Conservation (phyloP, 2,888 invertebrate genomes). For the Dexiosoma caninum region DNA sequence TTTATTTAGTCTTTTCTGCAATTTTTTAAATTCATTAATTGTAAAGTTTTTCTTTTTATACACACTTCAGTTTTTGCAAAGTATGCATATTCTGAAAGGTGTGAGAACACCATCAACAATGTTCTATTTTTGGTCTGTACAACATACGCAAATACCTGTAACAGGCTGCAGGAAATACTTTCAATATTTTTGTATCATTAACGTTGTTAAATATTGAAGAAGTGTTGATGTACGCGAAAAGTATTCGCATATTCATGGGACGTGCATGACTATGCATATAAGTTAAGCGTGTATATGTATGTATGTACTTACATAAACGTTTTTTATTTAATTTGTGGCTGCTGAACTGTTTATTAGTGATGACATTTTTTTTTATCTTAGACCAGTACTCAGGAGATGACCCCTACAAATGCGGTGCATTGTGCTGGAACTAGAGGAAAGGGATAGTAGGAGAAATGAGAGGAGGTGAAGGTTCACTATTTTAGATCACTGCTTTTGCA, state of each 20-base stretch:
- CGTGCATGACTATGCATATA: neutral
- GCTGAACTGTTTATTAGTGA: slow-evolving; percentile 31
- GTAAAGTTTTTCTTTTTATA: neutral
- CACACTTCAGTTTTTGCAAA: neutral
- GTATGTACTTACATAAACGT: too few species aligned
- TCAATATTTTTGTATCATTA: slow-evolving; percentile 38
- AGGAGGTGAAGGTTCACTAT: too few species aligned
- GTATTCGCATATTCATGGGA: too few species aligned
- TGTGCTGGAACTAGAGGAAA: too few species aligned
- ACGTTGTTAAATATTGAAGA: slow-evolving; percentile 42
- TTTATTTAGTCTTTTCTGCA: too few species aligned
- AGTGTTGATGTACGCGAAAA: slow-evolving; percentile 3
- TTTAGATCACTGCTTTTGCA: too few species aligned
- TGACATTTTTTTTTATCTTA: too few species aligned
- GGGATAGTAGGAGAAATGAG: too few species aligned
- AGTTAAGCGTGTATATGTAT: neutral
- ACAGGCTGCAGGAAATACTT: neutral
- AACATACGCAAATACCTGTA: neutral
- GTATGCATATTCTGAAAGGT: slow-evolving; percentile 45
- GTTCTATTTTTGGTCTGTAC: slow-evolving; percentile 1
- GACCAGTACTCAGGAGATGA: too few species aligned
- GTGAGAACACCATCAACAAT: slow-evolving; percentile 36
- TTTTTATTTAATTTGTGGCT: slow-evolving; percentile 48
- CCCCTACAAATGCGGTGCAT: too few species aligned
- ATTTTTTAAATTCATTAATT: neutral